Percentiles rank a stretch among this genome's conserved stretches.
Evolutionary conservation across 1,140 invertebrate species (phyloP).

Genomic region (Lineus longissimus): DNA sequence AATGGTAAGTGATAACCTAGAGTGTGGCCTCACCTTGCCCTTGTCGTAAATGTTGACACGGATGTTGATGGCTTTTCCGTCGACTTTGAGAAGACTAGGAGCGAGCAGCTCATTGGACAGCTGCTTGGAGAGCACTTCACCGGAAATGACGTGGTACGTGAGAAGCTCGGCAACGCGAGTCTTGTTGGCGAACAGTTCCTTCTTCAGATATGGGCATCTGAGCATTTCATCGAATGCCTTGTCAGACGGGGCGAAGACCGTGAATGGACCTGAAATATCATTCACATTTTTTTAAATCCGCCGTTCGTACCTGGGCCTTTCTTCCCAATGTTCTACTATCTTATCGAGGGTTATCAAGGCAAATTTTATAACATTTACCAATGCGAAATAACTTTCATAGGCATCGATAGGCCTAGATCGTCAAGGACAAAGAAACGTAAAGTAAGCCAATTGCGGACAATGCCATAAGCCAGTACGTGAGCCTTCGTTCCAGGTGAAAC

Average conservation of each 20-base stretch:
- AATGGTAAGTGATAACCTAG: no score
- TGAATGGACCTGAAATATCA: conserved; percentile 60
- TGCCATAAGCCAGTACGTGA: no score
- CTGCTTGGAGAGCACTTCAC: conserved; percentile 11
- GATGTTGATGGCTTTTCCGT: conserved; percentile 67
- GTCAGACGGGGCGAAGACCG: conserved; percentile 79
- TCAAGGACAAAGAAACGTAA: no score
- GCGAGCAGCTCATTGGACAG: conserved; percentile 58
- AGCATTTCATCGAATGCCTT: conserved; percentile 68
- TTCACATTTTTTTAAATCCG: no score
- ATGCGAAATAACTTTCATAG: no score
- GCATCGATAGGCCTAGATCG: no score
- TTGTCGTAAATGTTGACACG: conserved; percentile 40
- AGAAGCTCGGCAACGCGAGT: conserved; percentile 69
- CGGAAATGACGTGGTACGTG: conserved; percentile 69
- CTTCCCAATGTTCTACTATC: no score
- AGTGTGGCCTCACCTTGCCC: background rate
- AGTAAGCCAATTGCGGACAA: no score
- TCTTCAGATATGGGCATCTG: conserved; percentile 57
- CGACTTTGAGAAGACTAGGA: conserved; percentile 58
- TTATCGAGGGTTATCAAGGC: no score
- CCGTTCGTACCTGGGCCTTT: no score
- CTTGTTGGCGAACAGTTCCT: conserved; percentile 60
- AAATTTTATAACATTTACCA: no score
- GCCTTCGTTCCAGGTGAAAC: no score